phyloP scores from a whole-genome alignment of 1,140 invertebrate genomes.

The Schmidtea mediterranea region DNA sequence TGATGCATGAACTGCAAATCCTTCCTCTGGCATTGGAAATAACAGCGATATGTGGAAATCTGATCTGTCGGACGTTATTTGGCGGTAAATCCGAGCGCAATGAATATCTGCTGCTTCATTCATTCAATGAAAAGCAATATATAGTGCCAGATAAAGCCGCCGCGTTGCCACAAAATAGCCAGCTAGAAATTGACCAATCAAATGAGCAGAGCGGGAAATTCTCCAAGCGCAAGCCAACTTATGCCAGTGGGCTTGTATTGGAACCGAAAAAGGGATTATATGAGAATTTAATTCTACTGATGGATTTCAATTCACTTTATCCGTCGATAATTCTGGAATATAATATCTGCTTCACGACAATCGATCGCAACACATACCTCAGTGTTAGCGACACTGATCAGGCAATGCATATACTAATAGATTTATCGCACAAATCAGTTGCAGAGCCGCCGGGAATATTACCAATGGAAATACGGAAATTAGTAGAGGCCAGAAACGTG shows the following conservation, averaged over 20 bases:
- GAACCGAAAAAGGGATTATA: constrained; percentile 79
- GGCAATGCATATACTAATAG: no score
- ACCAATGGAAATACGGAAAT: constrained; percentile 67
- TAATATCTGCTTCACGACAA: constrained; percentile 93
- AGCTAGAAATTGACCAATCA: neutral
- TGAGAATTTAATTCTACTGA: constrained; percentile 65
- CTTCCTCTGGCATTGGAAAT: constrained; percentile 78
- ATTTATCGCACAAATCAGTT: no score
- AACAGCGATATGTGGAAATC: constrained; percentile 61
- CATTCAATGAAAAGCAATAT: constrained; percentile 62
- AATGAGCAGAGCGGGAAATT: neutral
- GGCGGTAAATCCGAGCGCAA: constrained; percentile 80
- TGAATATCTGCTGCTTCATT: constrained; percentile 73
- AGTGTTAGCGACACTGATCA: no score
- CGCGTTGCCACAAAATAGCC: constrained; percentile 9
- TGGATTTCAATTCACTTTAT: constrained; percentile 97
- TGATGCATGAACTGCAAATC: constrained; percentile 3
- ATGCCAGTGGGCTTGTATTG: constrained; percentile 69
- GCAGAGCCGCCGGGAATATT: constrained; percentile 39
- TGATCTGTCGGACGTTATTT: constrained; percentile 52
- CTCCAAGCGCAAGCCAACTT: constrained; percentile 44
- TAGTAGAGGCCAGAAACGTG: constrained; percentile 65
- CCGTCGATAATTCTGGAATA: constrained; percentile 98
- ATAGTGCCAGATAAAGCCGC: constrained; percentile 61
- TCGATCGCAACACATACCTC: constrained; percentile 17